Conservation (phyloP, 1,140 invertebrate genomes). For the Diachasma alloeum region DNA sequence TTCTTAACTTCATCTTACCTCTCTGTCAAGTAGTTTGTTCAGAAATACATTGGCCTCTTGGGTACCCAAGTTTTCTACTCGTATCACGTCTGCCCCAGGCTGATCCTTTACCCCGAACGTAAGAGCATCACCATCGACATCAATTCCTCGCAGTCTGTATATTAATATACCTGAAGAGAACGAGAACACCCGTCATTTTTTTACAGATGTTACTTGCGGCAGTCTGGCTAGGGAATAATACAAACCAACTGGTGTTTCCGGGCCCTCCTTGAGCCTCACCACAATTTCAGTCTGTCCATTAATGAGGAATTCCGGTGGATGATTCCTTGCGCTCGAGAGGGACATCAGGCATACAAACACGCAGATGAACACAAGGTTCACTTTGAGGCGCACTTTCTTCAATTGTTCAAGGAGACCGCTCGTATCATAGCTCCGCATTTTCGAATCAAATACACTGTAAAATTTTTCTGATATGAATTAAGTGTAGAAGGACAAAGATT, state of each 20-base stretch:
- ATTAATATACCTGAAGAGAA: slow-evolving; percentile 77
- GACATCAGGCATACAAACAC: slow-evolving; percentile 26
- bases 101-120: slow-evolving; percentile 84
- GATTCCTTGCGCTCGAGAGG: slow-evolving; percentile 67
- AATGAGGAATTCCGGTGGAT: slow-evolving; percentile 83
- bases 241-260: slow-evolving; percentile 86
- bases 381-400: slow-evolving; percentile 27
- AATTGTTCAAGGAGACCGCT: slow-evolving; percentile 19
- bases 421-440: background rate
- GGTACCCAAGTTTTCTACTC: slow-evolving; percentile 80
- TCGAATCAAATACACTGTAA: background rate
- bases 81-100: slow-evolving; percentile 82
- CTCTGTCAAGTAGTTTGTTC: slow-evolving; percentile 88
- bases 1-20: slow-evolving; percentile 67
- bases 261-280: slow-evolving; percentile 84
- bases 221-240: slow-evolving; percentile 22
- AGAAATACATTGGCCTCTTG: slow-evolving; percentile 89
- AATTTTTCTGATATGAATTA: background rate
- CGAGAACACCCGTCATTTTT: background rate
- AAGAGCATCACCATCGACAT: slow-evolving; percentile 85
- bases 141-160: slow-evolving; percentile 80
- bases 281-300: slow-evolving; percentile 90
- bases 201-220: background rate
- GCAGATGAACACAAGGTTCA: slow-evolving; percentile 4
- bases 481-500: too few species aligned